A percentile compares a stretch with the other conserved stretches of the same genome.
These are phyloP conservation scores for Chaenogobius annularis DNA, from an alignment of 2,113 vertebrate genomes.

Conservation along the genomic window DNA sequence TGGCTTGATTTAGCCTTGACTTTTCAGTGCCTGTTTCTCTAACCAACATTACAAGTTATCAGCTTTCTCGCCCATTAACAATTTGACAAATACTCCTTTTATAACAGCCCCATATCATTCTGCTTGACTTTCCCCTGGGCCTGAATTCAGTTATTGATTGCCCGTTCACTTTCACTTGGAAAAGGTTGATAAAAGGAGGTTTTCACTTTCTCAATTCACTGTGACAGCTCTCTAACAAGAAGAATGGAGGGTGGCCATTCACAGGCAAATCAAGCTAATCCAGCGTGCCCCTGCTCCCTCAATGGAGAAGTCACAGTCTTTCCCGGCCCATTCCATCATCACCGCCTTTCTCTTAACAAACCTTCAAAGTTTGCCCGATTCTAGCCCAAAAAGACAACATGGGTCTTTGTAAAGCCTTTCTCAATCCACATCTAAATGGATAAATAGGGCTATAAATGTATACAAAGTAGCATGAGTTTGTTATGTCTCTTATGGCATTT, in stretches of 20 bases:
- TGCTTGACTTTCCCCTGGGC: slow-evolving; percentile 92
- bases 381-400: slow-evolving; percentile 74
- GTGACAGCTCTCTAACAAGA: slow-evolving; percentile 99
- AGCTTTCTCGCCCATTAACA: slow-evolving; percentile 80
- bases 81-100: slow-evolving; percentile 85
- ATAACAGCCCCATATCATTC: slow-evolving; percentile 86
- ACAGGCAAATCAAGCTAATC: slow-evolving; percentile 99
- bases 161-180: slow-evolving; percentile 92
- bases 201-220: slow-evolving; percentile 98
- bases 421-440: slow-evolving; percentile 60
- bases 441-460: slow-evolving; percentile 74
- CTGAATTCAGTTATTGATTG: slow-evolving; percentile 95
- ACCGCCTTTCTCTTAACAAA: slow-evolving; percentile 85
- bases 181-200: slow-evolving; percentile 96
- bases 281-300: slow-evolving; percentile 94
- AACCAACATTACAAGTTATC: slow-evolving; percentile 85
- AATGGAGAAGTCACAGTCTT: slow-evolving; percentile 92
- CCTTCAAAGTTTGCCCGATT: slow-evolving; percentile 89
- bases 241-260: slow-evolving; percentile 98
- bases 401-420: slow-evolving; percentile 70
- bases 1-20: slow-evolving; percentile 42
- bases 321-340: slow-evolving; percentile 94
- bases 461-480: slow-evolving; percentile 48
- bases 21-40: slow-evolving; percentile 69
- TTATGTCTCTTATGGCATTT: not conserved